A percentile compares a stretch with the other conserved stretches of the same genome.
These are phyloP conservation scores for Cordylochernes scorpioides DNA, from an alignment of 2,888 invertebrate species.

Conservation along the genomic window DNA sequence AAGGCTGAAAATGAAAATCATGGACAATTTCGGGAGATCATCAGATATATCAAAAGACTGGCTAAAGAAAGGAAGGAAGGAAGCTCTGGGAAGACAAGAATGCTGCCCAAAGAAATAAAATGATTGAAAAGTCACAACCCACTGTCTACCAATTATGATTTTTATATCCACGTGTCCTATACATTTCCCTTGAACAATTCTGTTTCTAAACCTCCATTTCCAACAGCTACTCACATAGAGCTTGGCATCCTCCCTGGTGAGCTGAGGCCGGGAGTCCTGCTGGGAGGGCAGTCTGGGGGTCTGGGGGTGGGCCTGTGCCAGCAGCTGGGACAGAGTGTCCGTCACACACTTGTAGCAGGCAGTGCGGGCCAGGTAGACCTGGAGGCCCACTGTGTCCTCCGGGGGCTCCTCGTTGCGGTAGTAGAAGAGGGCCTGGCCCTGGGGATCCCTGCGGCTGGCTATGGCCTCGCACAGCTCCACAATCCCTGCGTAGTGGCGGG, in stretches of 20 bases:
- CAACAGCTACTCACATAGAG: constrained; percentile 13
- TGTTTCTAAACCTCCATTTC: too few relatives aligned
- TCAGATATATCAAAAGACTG: too few relatives aligned
- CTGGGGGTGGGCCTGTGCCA: constrained; percentile 20
- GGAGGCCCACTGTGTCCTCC: constrained; percentile 55
- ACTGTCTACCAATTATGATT: too few relatives aligned
- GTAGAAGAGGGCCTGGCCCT: constrained; percentile 57
- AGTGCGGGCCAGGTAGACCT: constrained; percentile 44
- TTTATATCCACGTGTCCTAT: too few relatives aligned
- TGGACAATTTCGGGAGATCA: too few relatives aligned
- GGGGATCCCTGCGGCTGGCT: constrained; percentile 62
- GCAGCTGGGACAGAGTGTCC: constrained; percentile 29
- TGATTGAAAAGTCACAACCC: too few relatives aligned
- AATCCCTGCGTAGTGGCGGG: constrained; percentile 56
- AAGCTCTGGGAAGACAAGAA: too few relatives aligned
- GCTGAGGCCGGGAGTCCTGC: too few relatives aligned
- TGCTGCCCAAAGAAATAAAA: too few relatives aligned
- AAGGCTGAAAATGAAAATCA: too few relatives aligned
- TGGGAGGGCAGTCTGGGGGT: constrained; percentile 23
- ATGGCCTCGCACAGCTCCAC: constrained; percentile 60
- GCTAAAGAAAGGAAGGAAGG: too few relatives aligned
- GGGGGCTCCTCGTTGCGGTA: constrained; percentile 54
- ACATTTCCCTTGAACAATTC: too few relatives aligned
- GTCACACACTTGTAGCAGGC: constrained; percentile 68
- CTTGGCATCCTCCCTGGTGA: constrained; percentile 15